Base-by-base conservation (phyloP, 2,888 invertebrate genomes). In the Bombyx huttoni region DNA sequence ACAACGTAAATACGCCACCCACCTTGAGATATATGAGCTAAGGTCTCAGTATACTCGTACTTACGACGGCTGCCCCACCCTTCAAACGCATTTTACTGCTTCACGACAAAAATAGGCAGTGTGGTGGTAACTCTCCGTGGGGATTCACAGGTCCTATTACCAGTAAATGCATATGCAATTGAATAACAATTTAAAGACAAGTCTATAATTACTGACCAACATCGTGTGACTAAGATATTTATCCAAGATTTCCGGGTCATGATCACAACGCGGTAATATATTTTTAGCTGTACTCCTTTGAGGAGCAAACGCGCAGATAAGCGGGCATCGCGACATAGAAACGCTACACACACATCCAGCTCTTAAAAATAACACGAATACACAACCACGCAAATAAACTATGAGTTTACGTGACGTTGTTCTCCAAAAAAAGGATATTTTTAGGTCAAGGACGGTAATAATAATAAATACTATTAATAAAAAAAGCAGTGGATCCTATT, bases 271-370 rank as follows among this genome's bases (percentile, higher is more conserved):
- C 24, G 5, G 24, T 24, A 5, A 3, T 24, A 24, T 76, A 75
- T 78, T 77, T 78, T 77, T 79, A 79, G 75, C 69, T 54, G 58
- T 54, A 58, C 64, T 73, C 73, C 76, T 80, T 78, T 77, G 80
- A 79, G 78, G 74, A 77, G 68, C 65, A 65, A 70, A 61, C 62
- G 67, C 64, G 65, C 67, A 68, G 77, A 79, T 79, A 78, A 76
- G 71, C 74, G 59, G 68, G 65, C 74, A 73, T 75, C 73, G 68
- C 60, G 64, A 58, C 62, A 73, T 67, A 70, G 64, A 65, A 61
- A 55, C 63, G 64, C 59, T 64, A 63, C 61, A 63, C 48, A 34
- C 46, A 47, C 33, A 13, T 14, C 33, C 34, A 47, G 34, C 50
- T 49, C 14, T 52, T 46, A 49, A 49, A 34, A 46, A 49, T 34